Conservation (phyloP, 2,888 invertebrate genomes). For the Tinea trinotella region DNA sequence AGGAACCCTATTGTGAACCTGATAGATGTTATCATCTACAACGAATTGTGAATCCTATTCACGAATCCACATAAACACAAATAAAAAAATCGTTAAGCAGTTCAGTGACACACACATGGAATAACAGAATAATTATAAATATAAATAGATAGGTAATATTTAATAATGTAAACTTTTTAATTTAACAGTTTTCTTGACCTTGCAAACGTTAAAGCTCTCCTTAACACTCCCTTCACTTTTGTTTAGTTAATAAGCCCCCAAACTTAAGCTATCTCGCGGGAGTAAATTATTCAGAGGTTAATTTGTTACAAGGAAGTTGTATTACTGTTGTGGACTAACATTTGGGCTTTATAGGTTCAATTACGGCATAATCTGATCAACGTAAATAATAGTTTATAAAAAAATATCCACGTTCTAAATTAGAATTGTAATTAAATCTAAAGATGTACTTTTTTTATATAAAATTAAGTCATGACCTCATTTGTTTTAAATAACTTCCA, state of each 20-base stretch:
- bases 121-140: no score
- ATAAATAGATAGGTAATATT: no score
- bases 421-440: background rate
- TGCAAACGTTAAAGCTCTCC: slow-evolving; percentile 8
- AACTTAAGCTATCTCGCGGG: slow-evolving; percentile 15
- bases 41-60: no score
- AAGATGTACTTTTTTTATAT: no score
- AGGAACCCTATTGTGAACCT: no score
- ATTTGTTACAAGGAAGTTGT: slow-evolving; percentile 13
- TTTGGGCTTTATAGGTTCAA: slow-evolving; percentile 10
- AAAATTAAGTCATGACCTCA: no score
- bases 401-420: background rate
- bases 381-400: background rate
- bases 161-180: background rate
- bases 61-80: no score
- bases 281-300: slow-evolving; percentile 16
- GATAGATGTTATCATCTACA: no score
- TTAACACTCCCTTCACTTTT: slow-evolving; percentile 14
- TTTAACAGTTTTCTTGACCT: background rate
- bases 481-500: no score
- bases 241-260: slow-evolving; percentile 17
- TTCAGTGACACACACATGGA: no score
- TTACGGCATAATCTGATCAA: background rate
- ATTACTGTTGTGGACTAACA: background rate
- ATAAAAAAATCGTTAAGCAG: no score